phyloP scores from a whole-genome alignment of 2,888 invertebrate genomes.

The Resseliella maxima region DNA sequence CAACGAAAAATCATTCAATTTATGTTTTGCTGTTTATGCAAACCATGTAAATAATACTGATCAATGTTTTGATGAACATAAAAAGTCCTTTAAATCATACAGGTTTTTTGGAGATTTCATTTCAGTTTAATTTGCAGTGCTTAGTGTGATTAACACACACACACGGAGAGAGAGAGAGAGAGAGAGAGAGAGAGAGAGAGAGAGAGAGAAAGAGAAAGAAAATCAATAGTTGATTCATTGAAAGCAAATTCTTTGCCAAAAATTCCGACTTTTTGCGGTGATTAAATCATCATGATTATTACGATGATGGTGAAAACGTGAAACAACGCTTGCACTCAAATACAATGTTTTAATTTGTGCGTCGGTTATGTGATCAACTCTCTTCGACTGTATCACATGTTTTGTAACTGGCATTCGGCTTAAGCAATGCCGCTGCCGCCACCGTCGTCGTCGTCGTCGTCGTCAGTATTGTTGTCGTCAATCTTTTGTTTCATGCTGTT shows the following conservation, averaged over 20 bases:
- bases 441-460: not conserved
- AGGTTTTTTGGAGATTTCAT: too few relatives aligned
- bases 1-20: too few relatives aligned
- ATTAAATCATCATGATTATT: slow-evolving; percentile 42
- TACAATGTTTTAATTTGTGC: slow-evolving; percentile 41
- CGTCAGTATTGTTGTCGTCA: not conserved
- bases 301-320: not conserved
- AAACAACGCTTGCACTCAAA: not conserved
- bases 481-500: not conserved
- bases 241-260: not conserved
- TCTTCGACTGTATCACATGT: too few relatives aligned
- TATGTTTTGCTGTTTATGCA: too few relatives aligned
- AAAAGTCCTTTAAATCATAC: not conserved
- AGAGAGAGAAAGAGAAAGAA: too few relatives aligned
- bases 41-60: not conserved
- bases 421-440: too few relatives aligned
- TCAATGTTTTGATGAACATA: too few relatives aligned
- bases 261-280: not conserved
- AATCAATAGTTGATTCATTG: slow-evolving; percentile 26
- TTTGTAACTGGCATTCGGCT: too few relatives aligned
- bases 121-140: not conserved
- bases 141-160: not conserved
- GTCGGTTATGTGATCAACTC: not conserved
- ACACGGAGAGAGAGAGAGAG: too few relatives aligned
- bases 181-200: too few relatives aligned